Evolutionary conservation across 2,888 invertebrate species (phyloP), one percentile per base, ranked within the genome.

Genomic region (Volucella inflata): DNA sequence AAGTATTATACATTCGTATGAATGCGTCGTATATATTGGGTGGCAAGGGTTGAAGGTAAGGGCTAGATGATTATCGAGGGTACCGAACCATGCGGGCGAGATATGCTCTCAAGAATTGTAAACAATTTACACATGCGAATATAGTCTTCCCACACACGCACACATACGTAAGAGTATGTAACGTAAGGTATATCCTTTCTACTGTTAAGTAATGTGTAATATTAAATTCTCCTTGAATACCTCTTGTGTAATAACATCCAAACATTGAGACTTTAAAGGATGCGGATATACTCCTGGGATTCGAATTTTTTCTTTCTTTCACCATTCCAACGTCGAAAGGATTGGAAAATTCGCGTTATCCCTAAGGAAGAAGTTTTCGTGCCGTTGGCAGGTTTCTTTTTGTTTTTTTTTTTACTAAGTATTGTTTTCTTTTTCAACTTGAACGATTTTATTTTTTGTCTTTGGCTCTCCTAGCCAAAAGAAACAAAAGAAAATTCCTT

Each of bases 151-250:
- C 53, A 62, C 16, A 42, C 11, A 30, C 36, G 46, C 53, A 62
- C 16, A 42, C 11, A 30, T 21, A 30, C 6, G 30, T 30, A 30
- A 0, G 30, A 30, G 30, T 30, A 30, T 30, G 30, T 30, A 30
- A 30, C 30, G 30, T 30, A 30, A 30, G 30, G 30, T 30, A 30
- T 30, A 30, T 30, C 30, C 6, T 30, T 30, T 30, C 67, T 21
- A 53, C 51, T 70, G 65, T 70, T 76, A 80, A 84, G 74, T 84
- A 71, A 65, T 71, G 76, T 72, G 72, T 80, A 85, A 85, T 85
- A 85, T 85, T 85, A 81, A 72, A 85, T 85, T 85, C 81, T 68
- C 57, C 77, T 77, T 81, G 81, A 77, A 85, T 81, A 72, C 67
- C 62, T 77, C 51, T 57, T 64, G 59, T 51, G 42, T 70, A 68